Percentiles rank a stretch among this genome's conserved stretches.
These are phyloP conservation scores for Zophobas atratus DNA, from an alignment of 1,140 invertebrate species.

Conservation along the genomic window DNA sequence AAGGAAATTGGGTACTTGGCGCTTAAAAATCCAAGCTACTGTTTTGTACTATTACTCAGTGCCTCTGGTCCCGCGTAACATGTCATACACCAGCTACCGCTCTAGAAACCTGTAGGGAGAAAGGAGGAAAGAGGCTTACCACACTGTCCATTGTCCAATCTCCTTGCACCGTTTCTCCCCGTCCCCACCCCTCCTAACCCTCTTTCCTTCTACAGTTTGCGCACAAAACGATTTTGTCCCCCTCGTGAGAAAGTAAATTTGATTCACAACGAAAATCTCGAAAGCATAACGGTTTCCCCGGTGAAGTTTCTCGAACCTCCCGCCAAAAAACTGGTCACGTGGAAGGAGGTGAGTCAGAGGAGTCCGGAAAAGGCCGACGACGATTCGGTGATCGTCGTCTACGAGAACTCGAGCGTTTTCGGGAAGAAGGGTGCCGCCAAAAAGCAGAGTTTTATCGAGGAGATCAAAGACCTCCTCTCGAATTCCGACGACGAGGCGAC, in stretches of 20 bases:
- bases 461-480: slow-evolving; percentile 13
- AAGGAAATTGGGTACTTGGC: too few relatives aligned
- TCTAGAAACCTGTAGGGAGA: slow-evolving; percentile 57
- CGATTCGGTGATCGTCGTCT: slow-evolving; percentile 16
- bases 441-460: slow-evolving; percentile 21
- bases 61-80: too few relatives aligned
- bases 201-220: slow-evolving; percentile 53
- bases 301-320: slow-evolving; percentile 24
- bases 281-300: slow-evolving; percentile 64
- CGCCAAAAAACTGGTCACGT: slow-evolving; percentile 59
- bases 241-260: slow-evolving; percentile 63
- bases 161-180: slow-evolving; percentile 51
- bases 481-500: slow-evolving; percentile 5
- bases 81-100: too few relatives aligned
- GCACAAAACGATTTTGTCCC: slow-evolving; percentile 47
- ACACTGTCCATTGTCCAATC: slow-evolving; percentile 52
- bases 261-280: slow-evolving; percentile 56
- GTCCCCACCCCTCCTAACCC: slow-evolving; percentile 57
- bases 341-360: slow-evolving; percentile 64
- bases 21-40: too few relatives aligned
- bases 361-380: slow-evolving; percentile 13
- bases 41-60: too few relatives aligned
- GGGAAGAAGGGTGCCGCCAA: slow-evolving; percentile 8
- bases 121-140: slow-evolving; percentile 54
- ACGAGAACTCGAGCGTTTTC: slow-evolving; percentile 29